These are phyloP conservation scores for Sialis fuliginosa DNA, from an alignment of 2,888 invertebrate genomes.

Conservation along the genomic window DNA sequence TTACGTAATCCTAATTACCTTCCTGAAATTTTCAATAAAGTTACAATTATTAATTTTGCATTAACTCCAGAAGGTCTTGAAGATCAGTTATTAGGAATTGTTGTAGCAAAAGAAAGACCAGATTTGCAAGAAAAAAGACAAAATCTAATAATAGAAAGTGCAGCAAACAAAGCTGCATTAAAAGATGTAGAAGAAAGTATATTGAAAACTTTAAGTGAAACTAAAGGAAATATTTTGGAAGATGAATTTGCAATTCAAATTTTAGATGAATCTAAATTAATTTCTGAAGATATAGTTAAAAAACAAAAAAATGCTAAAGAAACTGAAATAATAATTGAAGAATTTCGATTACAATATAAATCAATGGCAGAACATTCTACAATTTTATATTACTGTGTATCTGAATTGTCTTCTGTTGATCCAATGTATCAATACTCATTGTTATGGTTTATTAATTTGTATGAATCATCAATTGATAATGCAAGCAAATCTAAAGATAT, in stretches of 20 bases:
- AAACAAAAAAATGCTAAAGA: conserved; percentile 64
- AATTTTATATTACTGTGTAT: conserved; percentile 64
- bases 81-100: conserved; percentile 69
- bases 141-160: conserved; percentile 58
- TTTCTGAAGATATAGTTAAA: conserved; percentile 64
- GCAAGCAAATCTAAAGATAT: conserved; percentile 54
- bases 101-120: conserved; percentile 70
- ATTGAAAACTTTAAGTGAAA: conserved; percentile 60
- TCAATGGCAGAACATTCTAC: conserved; percentile 67
- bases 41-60: conserved; percentile 68
- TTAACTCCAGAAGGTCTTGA: conserved; percentile 66
- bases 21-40: conserved; percentile 70
- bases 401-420: conserved; percentile 67
- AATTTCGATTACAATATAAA: conserved; percentile 53
- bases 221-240: conserved; percentile 78
- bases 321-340: conserved; percentile 61
- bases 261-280: conserved; percentile 65
- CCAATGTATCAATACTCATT: conserved; percentile 83
- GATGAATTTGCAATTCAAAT: conserved; percentile 80
- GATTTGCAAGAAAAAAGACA: conserved; percentile 69
- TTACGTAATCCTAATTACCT: conserved; percentile 70
- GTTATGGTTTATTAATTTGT: conserved; percentile 72
- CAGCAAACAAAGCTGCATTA: conserved; percentile 61
- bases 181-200: conserved; percentile 82
- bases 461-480: conserved; percentile 57